A percentile compares a stretch with the other conserved stretches of the same genome.
These are phyloP conservation scores for Bolborhynchus lineola DNA, from an alignment of 2,113 vertebrate species.

Conservation along the genomic window DNA sequence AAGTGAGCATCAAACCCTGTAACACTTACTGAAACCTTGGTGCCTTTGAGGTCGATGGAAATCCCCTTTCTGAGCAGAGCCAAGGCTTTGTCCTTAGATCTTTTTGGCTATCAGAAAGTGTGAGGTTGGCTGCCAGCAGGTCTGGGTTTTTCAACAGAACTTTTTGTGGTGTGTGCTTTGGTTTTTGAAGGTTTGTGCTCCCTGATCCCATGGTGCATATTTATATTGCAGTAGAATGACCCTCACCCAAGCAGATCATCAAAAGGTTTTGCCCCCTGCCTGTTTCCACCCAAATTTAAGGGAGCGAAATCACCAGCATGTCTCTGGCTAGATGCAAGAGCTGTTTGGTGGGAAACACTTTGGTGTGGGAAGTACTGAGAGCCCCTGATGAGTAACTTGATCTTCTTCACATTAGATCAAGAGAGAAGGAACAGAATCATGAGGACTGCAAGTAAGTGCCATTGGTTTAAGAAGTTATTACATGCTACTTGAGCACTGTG, in stretches of 20 bases:
- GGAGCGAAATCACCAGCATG: background rate
- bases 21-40: background rate
- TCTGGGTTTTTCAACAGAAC: background rate
- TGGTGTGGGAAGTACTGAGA: background rate
- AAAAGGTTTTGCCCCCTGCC: background rate
- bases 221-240: background rate
- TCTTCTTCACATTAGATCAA: background rate
- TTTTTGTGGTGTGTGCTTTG: background rate
- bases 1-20: background rate
- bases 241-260: background rate
- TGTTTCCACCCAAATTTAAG: background rate
- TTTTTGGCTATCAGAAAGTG: background rate
- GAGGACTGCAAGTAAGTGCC: background rate
- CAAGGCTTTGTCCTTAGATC: background rate
- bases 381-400: background rate
- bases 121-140: background rate
- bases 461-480: background rate
- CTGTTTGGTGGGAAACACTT: background rate
- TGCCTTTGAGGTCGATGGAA: background rate
- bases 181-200: background rate
- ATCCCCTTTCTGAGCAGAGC: background rate
- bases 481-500: conserved; percentile 22
- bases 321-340: background rate
- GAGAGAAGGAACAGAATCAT: background rate
- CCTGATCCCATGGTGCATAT: background rate